Conservation (phyloP, 2,888 invertebrate species). For the Tipula helvola region DNA sequence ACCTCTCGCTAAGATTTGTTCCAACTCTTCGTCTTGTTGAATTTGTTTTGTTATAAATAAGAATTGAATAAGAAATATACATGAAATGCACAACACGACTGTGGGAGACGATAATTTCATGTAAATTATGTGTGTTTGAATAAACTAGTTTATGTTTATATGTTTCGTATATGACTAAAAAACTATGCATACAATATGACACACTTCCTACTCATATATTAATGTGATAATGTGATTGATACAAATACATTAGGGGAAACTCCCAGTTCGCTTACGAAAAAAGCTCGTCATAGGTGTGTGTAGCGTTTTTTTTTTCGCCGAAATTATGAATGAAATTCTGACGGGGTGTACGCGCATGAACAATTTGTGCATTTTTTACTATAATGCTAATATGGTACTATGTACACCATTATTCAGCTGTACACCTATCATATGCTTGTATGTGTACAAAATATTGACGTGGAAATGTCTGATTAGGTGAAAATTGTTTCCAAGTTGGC, state of each 20-base stretch:
- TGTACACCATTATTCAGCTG: not conserved
- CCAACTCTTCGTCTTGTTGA: not conserved
- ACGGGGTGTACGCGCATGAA: not conserved
- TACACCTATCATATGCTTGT: not conserved
- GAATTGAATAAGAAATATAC: not conserved
- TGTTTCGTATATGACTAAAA: not conserved
- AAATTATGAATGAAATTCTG: not conserved
- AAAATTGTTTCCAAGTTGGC: not conserved
- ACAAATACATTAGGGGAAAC: not conserved
- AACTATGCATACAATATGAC: not conserved
- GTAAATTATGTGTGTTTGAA: not conserved
- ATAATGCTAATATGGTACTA: not conserved
- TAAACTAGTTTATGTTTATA: not conserved
- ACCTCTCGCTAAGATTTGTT: not conserved
- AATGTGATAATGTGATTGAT: not conserved
- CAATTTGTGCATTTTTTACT: not conserved
- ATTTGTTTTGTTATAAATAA: not conserved
- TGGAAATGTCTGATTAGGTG: not conserved
- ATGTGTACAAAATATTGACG: not conserved
- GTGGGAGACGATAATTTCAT: not conserved
- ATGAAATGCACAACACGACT: not conserved
- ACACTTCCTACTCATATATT: not conserved
- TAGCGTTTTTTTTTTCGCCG: not conserved
- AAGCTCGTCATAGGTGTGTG: not conserved
- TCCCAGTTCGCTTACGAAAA: not conserved